These are phyloP conservation scores for Enteromius mattozi DNA, from an alignment of 2,797 vertebrate genomes.

Conservation along the genomic window DNA sequence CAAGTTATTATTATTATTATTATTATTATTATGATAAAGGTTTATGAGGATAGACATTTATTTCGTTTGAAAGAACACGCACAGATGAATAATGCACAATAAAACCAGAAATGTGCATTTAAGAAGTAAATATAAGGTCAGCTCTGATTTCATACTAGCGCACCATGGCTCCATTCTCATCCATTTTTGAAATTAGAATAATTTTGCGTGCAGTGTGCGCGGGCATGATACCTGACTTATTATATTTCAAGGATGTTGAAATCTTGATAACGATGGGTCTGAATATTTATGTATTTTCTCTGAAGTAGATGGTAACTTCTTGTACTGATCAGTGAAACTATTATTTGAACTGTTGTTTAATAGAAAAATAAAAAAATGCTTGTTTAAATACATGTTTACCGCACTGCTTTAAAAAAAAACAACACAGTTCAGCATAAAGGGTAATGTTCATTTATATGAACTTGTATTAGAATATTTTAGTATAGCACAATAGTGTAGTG, in stretches of 20 bases:
- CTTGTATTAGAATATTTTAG: background rate
- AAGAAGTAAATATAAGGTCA: background rate
- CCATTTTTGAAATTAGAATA: background rate
- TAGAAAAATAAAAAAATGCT: background rate
- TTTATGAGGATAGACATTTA: background rate
- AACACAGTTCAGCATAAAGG: background rate
- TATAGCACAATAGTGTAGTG: background rate
- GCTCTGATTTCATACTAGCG: background rate
- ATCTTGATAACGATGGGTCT: background rate
- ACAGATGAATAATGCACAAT: conserved; percentile 8
- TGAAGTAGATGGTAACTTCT: background rate
- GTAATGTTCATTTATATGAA: background rate
- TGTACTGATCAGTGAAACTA: background rate
- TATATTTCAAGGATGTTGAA: background rate
- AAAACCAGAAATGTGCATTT: background rate
- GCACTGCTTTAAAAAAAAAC: background rate
- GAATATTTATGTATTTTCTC: background rate
- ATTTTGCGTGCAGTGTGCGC: background rate
- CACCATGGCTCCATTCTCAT: background rate
- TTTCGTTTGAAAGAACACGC: background rate
- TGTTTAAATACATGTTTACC: background rate
- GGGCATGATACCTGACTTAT: background rate
- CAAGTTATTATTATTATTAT: background rate
- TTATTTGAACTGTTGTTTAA: background rate
- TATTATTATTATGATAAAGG: background rate